A percentile compares a stretch with the other conserved stretches of the same genome.
These are phyloP conservation scores for Myxocyprinus asiaticus DNA, from an alignment of 2,113 vertebrate genomes.

Conservation along the genomic window DNA sequence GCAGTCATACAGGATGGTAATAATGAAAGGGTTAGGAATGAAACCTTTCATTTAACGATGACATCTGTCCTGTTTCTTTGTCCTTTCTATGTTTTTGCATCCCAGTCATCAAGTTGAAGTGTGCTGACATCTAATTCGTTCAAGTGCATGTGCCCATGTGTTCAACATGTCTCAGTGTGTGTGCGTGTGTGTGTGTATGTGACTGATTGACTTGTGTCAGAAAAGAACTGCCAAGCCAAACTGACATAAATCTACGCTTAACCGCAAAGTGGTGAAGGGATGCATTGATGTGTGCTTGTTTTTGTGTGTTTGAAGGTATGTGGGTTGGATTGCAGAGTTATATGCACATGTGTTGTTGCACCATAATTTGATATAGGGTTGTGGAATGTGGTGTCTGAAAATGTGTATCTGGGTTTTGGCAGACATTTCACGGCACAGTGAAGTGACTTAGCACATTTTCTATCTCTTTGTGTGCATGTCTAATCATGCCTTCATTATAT, in stretches of 20 bases:
- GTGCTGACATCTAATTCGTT: slow-evolving; percentile 7
- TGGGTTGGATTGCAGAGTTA: slow-evolving; percentile 22
- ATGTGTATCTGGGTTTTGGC: slow-evolving; percentile 8
- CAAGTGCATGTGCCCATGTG: slow-evolving; percentile 21
- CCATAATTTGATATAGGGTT: slow-evolving; percentile 16
- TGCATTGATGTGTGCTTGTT: too few relatives aligned
- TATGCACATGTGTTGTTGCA: slow-evolving; percentile 31
- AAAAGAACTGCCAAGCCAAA: slow-evolving; percentile 38
- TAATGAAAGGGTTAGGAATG: slow-evolving; percentile 17
- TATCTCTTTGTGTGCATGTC: not conserved
- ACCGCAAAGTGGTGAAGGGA: not conserved
- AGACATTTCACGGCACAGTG: slow-evolving; percentile 10
- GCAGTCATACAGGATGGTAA: slow-evolving; percentile 2
- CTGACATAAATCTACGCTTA: slow-evolving; percentile 36
- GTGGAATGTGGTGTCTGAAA: slow-evolving; percentile 19
- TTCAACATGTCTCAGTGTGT: not conserved
- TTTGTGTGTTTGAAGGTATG: not conserved
- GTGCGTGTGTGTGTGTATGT: slow-evolving; percentile 12
- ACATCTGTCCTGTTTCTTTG: slow-evolving; percentile 7
- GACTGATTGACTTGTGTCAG: slow-evolving; percentile 45
- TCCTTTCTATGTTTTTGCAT: not conserved
- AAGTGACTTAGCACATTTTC: slow-evolving; percentile 4
- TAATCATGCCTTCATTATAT: slow-evolving; percentile 7
- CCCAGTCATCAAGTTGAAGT: slow-evolving; percentile 12
- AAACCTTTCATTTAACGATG: slow-evolving; percentile 30